These are phyloP conservation scores for Asarcornis scutulata DNA, from an alignment of 2,113 vertebrate genomes.

Conservation along the genomic window DNA sequence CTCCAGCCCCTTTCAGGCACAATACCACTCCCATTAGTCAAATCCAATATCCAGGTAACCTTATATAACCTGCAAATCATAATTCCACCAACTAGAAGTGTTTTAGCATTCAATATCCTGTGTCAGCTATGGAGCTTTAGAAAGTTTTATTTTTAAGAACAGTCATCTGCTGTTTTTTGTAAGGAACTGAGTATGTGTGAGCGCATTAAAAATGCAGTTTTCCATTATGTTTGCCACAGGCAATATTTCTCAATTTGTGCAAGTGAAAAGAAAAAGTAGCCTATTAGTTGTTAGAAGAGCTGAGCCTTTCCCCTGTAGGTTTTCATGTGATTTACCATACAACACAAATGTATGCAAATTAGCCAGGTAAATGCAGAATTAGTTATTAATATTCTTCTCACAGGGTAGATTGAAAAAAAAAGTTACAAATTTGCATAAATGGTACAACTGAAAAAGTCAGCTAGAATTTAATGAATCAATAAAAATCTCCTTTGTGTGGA, in stretches of 20 bases:
- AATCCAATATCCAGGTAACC: constrained; percentile 25
- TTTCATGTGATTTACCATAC: constrained; percentile 64
- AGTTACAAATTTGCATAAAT: constrained; percentile 73
- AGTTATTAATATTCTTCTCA: constrained; percentile 76
- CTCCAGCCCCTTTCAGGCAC: constrained; percentile 6
- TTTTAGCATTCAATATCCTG: constrained; percentile 44
- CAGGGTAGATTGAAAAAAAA: constrained; percentile 64
- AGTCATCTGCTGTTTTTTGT: constrained; percentile 64
- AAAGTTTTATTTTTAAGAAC: constrained; percentile 72
- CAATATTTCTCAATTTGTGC: constrained; percentile 78
- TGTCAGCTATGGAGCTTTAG: constrained; percentile 32
- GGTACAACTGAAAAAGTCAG: constrained; percentile 74
- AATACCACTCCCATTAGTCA: background rate
- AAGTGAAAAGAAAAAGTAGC: constrained; percentile 74
- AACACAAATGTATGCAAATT: constrained; percentile 75
- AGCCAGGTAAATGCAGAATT: constrained; percentile 72
- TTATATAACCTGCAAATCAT: constrained; percentile 32
- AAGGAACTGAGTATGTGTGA: constrained; percentile 67
- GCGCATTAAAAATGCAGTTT: constrained; percentile 79
- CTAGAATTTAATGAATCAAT: constrained; percentile 81
- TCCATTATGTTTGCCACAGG: constrained; percentile 75
- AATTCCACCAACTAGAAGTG: constrained; percentile 43
- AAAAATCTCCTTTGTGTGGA: constrained; percentile 46
- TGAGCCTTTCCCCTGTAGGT: constrained; percentile 67
- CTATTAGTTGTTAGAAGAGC: constrained; percentile 71